Percentiles rank a stretch among this genome's conserved stretches.
Conservation (phyloP, 2,888 invertebrate genomes). For the Leptinotarsa tumamoca region DNA sequence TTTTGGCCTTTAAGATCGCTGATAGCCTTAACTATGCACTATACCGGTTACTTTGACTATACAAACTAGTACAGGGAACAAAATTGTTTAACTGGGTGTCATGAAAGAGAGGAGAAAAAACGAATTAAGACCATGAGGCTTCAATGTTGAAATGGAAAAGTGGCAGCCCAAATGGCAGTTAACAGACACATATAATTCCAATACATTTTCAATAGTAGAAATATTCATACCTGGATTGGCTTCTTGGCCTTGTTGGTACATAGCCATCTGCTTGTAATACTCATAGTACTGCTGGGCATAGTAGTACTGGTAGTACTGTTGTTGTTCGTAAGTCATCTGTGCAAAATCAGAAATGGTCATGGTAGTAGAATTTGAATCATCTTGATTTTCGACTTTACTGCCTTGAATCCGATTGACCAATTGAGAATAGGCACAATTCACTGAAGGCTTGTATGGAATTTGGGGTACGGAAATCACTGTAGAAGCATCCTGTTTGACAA, state of each 20-base stretch:
- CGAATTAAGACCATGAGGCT: too few species aligned
- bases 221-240: conserved; percentile 49
- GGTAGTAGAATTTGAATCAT: conserved; percentile 60
- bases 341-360: conserved; percentile 33
- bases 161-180: not conserved
- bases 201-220: not conserved
- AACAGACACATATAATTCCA: not conserved
- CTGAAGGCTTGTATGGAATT: conserved; percentile 83
- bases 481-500: conserved; percentile 48
- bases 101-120: too few species aligned
- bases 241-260: conserved; percentile 53
- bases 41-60: too few species aligned
- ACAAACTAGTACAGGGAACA: too few species aligned
- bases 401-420: conserved; percentile 88
- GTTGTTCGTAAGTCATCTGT: conserved; percentile 60
- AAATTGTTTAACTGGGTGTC: too few species aligned
- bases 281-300: conserved; percentile 64
- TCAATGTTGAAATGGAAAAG: too few species aligned
- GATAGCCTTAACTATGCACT: too few species aligned
- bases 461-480: conserved; percentile 63
- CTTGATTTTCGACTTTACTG: conserved; percentile 51
- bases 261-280: conserved; percentile 63
- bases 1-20: too few species aligned
- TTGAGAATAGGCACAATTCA: conserved; percentile 89
- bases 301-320: conserved; percentile 65